phyloP scores from a whole-genome alignment of 1,140 invertebrate species.

The Helicorthomorpha holstii region DNA sequence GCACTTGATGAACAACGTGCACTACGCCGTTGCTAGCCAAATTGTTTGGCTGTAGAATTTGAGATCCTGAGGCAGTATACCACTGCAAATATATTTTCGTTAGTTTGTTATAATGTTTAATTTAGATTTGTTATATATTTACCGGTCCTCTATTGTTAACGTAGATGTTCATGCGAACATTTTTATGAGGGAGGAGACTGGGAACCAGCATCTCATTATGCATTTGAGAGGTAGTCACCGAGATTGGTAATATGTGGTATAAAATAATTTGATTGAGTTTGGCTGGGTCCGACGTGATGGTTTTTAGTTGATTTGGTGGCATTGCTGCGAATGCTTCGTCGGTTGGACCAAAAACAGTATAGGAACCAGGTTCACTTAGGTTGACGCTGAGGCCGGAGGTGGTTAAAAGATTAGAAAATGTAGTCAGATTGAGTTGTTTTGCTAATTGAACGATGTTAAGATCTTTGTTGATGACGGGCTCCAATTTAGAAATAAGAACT shows the following conservation, averaged over 20 bases:
- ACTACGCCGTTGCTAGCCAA: constrained; percentile 25
- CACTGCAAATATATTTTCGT: constrained; percentile 15
- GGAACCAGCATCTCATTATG: constrained; percentile 13
- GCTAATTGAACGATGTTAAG: not conserved
- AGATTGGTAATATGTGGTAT: constrained; percentile 16
- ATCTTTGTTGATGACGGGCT: not conserved
- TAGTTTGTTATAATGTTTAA: not conserved
- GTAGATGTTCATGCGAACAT: constrained; percentile 22
- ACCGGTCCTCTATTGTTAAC: constrained; percentile 8
- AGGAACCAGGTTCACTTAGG: constrained; percentile 1
- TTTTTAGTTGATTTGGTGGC: constrained; percentile 15
- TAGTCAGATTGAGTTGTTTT: not conserved
- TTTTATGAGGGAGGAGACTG: constrained; percentile 14
- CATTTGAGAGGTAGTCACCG: constrained; percentile 4
- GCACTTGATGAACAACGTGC: constrained; percentile 26
- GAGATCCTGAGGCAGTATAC: constrained; percentile 22
- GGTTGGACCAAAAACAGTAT: constrained; percentile 17
- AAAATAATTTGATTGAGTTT: constrained; percentile 16
- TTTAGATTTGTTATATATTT: constrained; percentile 1
- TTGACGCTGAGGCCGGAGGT: not conserved
- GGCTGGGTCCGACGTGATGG: constrained; percentile 13
- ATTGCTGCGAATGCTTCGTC: constrained; percentile 17
- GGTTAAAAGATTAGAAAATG: not conserved
- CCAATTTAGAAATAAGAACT: not conserved
- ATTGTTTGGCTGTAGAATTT: constrained; percentile 19